Evolutionary conservation across 2,888 invertebrate genomes (phyloP).

Genomic region (Merodon equestris): DNA sequence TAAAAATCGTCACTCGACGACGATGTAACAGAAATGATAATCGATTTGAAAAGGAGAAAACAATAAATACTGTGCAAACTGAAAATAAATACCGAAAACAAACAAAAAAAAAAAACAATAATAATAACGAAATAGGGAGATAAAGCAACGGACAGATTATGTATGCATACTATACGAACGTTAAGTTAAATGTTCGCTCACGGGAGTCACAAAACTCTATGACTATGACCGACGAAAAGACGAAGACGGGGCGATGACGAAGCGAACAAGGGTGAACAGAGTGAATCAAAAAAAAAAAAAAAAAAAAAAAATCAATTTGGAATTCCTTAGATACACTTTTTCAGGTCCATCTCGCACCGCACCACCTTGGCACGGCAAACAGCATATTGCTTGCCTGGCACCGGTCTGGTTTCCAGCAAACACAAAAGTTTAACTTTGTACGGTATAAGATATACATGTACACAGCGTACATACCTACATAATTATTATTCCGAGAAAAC

Average conservation of each 20-base stretch:
- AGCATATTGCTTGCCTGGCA: slow-evolving; percentile 11
- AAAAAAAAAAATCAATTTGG: slow-evolving; percentile 60
- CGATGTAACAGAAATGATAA: too few relatives aligned
- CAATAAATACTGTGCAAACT: too few relatives aligned
- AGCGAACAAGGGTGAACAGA: slow-evolving; percentile 1
- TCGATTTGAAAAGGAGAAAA: too few relatives aligned
- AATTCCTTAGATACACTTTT: slow-evolving; percentile 68
- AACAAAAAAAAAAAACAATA: too few relatives aligned
- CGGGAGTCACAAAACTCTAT: too few relatives aligned
- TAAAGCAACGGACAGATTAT: too few relatives aligned
- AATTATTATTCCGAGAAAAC: slow-evolving; percentile 46
- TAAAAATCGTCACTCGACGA: neutral
- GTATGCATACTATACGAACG: neutral
- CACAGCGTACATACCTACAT: slow-evolving; percentile 8
- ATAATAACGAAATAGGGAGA: too few relatives aligned
- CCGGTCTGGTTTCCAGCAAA: slow-evolving; percentile 56
- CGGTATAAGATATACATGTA: slow-evolving; percentile 13
- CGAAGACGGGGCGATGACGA: slow-evolving; percentile 11
- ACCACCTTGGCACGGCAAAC: neutral
- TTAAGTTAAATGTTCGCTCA: slow-evolving; percentile 19
- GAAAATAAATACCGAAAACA: too few relatives aligned
- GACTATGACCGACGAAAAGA: neutral
- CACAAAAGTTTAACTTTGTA: slow-evolving; percentile 44
- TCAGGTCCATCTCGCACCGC: slow-evolving; percentile 16
- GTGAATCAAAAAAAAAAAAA: slow-evolving; percentile 37